Conservation (phyloP, 2,797 vertebrate species). For the Ctenopoma multispine region DNA sequence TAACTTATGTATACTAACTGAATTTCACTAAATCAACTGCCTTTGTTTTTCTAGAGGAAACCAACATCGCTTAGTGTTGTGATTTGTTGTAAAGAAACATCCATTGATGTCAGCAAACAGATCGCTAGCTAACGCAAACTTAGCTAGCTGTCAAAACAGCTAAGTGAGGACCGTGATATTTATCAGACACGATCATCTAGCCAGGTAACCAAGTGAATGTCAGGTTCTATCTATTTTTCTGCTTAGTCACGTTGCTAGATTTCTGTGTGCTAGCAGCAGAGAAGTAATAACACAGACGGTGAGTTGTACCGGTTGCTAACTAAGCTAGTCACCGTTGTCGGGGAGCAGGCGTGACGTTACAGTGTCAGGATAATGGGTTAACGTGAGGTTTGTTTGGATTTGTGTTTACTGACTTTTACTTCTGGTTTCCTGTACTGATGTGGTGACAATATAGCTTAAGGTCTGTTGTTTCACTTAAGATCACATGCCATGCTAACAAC, state of each 20-base stretch:
- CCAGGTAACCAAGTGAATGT: background rate
- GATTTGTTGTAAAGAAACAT: constrained; percentile 37
- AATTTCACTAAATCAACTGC: too few relatives aligned
- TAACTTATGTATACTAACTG: too few relatives aligned
- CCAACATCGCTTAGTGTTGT: background rate
- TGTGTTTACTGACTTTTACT: background rate
- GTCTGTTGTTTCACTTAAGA: background rate
- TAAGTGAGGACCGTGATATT: constrained; percentile 32
- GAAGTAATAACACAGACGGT: background rate
- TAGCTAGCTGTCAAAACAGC: constrained; percentile 56
- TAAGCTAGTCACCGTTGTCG: constrained; percentile 35
- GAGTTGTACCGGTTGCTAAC: constrained; percentile 52
- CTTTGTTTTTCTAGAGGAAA: background rate
- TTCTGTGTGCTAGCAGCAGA: background rate
- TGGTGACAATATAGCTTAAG: background rate
- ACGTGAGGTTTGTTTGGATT: constrained; percentile 13
- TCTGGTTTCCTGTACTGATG: background rate
- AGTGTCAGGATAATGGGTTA: constrained; percentile 13
- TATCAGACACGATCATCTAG: constrained; percentile 5
- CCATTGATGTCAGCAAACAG: constrained; percentile 34
- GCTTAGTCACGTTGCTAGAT: background rate
- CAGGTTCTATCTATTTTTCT: background rate
- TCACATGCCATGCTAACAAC: background rate
- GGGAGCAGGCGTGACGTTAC: constrained; percentile 10
- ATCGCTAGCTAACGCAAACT: constrained; percentile 47